Conservation (phyloP, 2,113 vertebrate species). For the Corythornis madagascariensis region DNA sequence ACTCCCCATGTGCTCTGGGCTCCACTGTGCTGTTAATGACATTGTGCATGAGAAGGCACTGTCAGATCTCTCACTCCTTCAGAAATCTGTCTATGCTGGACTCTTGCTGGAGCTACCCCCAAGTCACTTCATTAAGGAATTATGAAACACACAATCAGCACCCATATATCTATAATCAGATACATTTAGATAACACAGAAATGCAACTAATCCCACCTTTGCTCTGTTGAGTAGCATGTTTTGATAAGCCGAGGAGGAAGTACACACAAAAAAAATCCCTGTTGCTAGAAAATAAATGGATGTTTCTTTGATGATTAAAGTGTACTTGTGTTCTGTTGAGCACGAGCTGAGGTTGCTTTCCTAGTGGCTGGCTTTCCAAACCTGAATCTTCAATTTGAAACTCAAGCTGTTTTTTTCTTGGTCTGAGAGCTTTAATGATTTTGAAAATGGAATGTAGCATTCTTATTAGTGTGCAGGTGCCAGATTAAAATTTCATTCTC, state of each 20-base stretch:
- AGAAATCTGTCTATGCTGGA: neutral
- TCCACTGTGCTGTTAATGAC: neutral
- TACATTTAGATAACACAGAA: neutral
- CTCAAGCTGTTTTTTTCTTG: neutral
- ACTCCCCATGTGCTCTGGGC: neutral
- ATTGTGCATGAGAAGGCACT: neutral
- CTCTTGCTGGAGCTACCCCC: neutral
- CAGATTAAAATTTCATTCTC: neutral
- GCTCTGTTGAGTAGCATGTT: neutral
- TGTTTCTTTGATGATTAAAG: neutral
- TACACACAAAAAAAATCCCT: neutral
- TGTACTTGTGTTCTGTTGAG: neutral
- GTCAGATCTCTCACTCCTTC: neutral
- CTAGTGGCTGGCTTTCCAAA: neutral
- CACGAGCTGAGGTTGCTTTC: neutral
- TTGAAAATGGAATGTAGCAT: neutral
- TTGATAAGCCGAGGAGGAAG: neutral
- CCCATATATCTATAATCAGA: neutral
- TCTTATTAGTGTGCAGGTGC: neutral
- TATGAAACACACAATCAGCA: neutral
- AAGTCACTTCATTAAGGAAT: neutral
- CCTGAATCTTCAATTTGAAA: neutral
- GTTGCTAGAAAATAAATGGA: neutral
- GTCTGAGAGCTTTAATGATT: neutral
- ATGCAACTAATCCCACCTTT: neutral